Evolutionary conservation across 92 coral and sea anemone species (phyloP).

Genomic region (Bergia puertoricense): DNA sequence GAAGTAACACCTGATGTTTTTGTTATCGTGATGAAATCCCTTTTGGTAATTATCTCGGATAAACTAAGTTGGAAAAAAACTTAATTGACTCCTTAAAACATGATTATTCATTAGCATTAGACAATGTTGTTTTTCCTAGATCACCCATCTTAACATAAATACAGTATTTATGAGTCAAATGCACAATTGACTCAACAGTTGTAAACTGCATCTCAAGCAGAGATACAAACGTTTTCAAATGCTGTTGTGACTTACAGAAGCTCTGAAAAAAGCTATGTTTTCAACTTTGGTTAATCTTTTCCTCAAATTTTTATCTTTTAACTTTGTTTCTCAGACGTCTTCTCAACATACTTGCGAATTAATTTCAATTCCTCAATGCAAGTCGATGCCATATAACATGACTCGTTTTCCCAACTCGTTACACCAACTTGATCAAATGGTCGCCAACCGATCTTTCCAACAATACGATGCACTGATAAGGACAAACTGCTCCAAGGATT

Average conservation of each 20-base stretch:
- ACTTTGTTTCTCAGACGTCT: neutral
- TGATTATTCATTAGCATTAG: neutral
- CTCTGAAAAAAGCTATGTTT: neutral
- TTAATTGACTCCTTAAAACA: neutral
- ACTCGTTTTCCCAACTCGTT: conserved; percentile 79
- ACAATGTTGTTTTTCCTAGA: neutral
- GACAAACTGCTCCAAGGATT: conserved; percentile 68
- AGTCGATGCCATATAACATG: conserved; percentile 73
- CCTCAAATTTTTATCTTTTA: neutral
- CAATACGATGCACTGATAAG: conserved; percentile 53
- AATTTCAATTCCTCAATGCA: conserved; percentile 69
- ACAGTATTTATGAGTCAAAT: neutral
- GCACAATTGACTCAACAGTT: neutral
- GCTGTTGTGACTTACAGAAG: neutral
- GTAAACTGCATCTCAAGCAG: neutral
- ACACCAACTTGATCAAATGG: conserved; percentile 53
- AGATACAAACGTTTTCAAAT: neutral
- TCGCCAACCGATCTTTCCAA: conserved; percentile 47
- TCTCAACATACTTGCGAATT: conserved; percentile 58
- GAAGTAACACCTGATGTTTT: neutral
- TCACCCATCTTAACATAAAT: too few relatives aligned
- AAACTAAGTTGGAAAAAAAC: neutral
- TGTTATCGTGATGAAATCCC: neutral
- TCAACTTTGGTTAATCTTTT: neutral
- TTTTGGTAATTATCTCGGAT: neutral